Conservation (phyloP, 1,140 invertebrate genomes). For the Oryzaephilus surinamensis region DNA sequence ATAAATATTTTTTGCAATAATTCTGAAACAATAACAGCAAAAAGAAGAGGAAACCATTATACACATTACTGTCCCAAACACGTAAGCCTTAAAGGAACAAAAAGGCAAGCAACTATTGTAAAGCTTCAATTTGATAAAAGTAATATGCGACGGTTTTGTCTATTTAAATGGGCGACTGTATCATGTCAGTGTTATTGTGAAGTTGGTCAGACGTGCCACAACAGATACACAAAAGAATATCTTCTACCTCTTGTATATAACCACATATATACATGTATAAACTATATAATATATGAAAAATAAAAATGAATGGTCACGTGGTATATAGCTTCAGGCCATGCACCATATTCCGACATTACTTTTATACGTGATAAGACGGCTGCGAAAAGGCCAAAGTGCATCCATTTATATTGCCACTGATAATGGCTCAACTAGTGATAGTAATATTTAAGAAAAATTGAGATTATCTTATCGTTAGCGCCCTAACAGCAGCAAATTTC, state of each 20-base stretch:
- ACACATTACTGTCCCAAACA: too few species aligned
- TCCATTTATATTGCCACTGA: too few species aligned
- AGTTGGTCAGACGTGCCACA: slow-evolving; percentile 12
- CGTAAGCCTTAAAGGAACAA: background rate
- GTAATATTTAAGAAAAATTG: too few species aligned
- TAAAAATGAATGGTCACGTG: slow-evolving; percentile 14
- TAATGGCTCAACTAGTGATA: slow-evolving; percentile 4
- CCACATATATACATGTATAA: too few species aligned
- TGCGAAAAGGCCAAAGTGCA: slow-evolving; percentile 9
- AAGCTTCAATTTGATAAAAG: slow-evolving; percentile 1
- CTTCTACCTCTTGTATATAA: too few species aligned
- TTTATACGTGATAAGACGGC: slow-evolving; percentile 8
- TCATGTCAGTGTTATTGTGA: slow-evolving; percentile 11
- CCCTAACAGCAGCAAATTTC: too few species aligned
- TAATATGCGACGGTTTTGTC: too few species aligned
- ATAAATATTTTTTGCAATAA: too few species aligned
- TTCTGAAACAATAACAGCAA: too few species aligned
- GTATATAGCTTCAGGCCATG: slow-evolving; percentile 3
- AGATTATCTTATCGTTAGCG: too few species aligned
- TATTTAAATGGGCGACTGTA: slow-evolving; percentile 5
- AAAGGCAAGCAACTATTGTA: background rate
- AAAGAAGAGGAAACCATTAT: too few species aligned
- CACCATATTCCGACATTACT: slow-evolving; percentile 4
- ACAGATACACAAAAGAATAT: slow-evolving; percentile 13
- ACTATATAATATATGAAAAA: too few species aligned